These are phyloP conservation scores for Rhinella marina DNA, from an alignment of 2,797 vertebrate species.

Conservation along the genomic window DNA sequence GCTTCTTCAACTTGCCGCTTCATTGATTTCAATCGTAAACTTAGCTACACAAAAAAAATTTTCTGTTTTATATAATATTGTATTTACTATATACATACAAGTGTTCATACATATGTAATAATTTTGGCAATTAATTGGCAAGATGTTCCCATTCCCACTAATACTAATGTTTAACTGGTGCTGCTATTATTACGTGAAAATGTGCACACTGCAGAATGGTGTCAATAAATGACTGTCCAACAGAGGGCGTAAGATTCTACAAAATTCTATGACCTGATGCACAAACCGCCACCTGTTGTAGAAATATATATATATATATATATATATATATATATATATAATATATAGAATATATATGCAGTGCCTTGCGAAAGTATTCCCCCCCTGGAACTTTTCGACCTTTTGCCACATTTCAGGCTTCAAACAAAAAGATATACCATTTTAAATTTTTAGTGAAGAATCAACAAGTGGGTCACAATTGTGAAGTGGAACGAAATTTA, in stretches of 20 bases:
- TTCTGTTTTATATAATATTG: background rate
- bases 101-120: background rate
- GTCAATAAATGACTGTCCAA: background rate
- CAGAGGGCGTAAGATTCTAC: background rate
- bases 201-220: background rate
- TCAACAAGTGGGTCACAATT: too few species aligned
- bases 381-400: too few species aligned
- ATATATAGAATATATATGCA: too few species aligned
- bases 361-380: too few species aligned
- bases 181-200: background rate
- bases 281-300: too few species aligned
- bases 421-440: too few species aligned
- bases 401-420: too few species aligned
- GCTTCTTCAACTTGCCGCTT: constrained; percentile 96
- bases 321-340: too few species aligned
- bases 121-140: background rate
- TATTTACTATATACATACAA: background rate
- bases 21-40: constrained; percentile 92
- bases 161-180: background rate
- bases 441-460: too few species aligned
- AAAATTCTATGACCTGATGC: too few species aligned
- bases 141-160: background rate
- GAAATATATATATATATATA: too few species aligned
- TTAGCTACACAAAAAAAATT: constrained; percentile 76
- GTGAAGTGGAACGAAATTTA: too few species aligned